These are phyloP conservation scores for Pelodiscus sinensis DNA, from an alignment of 2,113 vertebrate genomes.

Conservation along the genomic window DNA sequence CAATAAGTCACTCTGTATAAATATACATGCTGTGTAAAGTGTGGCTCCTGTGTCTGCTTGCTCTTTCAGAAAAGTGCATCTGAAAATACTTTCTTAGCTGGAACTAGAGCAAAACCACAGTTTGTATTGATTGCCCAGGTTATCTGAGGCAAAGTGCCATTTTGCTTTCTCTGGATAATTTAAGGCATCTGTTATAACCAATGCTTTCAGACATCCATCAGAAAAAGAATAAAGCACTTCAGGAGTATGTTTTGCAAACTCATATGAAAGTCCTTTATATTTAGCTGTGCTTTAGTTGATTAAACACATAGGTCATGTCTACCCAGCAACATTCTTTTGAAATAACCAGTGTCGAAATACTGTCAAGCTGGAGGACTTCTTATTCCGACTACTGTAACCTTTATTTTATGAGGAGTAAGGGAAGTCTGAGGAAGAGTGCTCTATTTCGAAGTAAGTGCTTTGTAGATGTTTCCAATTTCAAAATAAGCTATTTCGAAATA, in stretches of 20 bases:
- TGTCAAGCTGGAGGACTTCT: too few relatives aligned
- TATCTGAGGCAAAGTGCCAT: conserved; percentile 32
- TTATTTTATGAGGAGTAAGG: too few relatives aligned
- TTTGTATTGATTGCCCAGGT: conserved; percentile 59
- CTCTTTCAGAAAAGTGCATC: neutral
- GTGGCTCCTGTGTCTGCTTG: neutral
- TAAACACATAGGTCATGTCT: neutral
- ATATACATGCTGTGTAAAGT: neutral
- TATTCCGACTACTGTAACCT: too few relatives aligned
- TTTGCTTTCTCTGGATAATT: conserved; percentile 51
- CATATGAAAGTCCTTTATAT: neutral
- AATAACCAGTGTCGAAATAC: too few relatives aligned
- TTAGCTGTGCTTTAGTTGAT: neutral
- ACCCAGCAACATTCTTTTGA: too few relatives aligned
- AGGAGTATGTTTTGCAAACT: neutral
- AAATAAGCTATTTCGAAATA: too few relatives aligned
- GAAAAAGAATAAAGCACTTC: neutral
- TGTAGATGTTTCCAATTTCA: too few relatives aligned
- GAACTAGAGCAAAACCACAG: conserved; percentile 24
- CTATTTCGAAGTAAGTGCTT: too few relatives aligned
- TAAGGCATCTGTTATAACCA: conserved; percentile 50
- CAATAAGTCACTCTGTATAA: neutral
- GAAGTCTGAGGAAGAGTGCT: too few relatives aligned
- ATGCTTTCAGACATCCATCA: neutral
- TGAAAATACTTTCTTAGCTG: neutral